Evolutionary conservation across 2,888 invertebrate species (phyloP).

Genomic region (Dolichopus griseipennis): DNA sequence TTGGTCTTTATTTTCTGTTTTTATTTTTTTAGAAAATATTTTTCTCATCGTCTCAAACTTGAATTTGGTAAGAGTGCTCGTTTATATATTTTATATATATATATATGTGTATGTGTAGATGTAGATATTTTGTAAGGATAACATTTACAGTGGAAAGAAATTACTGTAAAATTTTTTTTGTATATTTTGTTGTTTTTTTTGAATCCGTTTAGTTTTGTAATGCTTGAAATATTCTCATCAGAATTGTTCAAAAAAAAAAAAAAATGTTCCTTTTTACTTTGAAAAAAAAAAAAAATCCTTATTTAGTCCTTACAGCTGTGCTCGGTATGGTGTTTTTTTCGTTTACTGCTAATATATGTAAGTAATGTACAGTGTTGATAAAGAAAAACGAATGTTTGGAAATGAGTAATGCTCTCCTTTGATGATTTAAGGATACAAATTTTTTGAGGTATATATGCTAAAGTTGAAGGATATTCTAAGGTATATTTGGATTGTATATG

Average conservation of each 20-base stretch:
- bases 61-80: background rate
- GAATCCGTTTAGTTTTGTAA: slow-evolving; percentile 1
- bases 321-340: too few species aligned
- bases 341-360: too few species aligned
- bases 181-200: background rate
- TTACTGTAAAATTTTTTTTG: background rate
- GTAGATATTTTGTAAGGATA: background rate
- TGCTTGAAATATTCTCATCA: background rate
- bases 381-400: too few species aligned
- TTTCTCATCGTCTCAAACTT: background rate
- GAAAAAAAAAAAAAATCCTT: too few species aligned
- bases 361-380: too few species aligned
- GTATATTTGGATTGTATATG: too few species aligned
- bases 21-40: background rate
- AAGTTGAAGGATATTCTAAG: too few species aligned
- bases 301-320: too few species aligned
- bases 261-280: too few species aligned
- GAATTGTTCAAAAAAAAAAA: background rate
- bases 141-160: background rate
- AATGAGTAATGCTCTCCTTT: too few species aligned
- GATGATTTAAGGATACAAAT: too few species aligned
- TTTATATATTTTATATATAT: background rate
- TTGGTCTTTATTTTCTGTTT: background rate
- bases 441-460: too few species aligned
- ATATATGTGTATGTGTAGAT: background rate